phyloP scores from a whole-genome alignment of 1,140 invertebrate species.

The Xylocopa sonorina region DNA sequence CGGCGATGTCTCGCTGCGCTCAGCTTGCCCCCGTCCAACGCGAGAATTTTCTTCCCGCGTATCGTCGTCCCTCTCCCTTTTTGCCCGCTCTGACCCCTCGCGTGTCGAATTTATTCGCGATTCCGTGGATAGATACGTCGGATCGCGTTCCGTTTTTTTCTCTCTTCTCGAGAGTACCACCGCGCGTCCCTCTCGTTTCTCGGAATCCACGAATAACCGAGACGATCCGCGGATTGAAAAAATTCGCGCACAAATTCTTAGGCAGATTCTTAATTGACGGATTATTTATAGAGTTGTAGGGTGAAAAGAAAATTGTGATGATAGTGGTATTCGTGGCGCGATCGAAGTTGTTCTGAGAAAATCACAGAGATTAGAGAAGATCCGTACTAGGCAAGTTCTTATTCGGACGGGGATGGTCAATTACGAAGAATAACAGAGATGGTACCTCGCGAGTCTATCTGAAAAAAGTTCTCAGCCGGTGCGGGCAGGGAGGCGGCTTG shows the following conservation, averaged over 20 bases:
- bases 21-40: slow-evolving; percentile 75
- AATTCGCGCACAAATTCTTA: background rate
- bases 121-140: slow-evolving; percentile 43
- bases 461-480: slow-evolving; percentile 34
- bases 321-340: too few relatives aligned
- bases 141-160: too few relatives aligned
- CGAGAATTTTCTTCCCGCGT: slow-evolving; percentile 52
- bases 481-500: slow-evolving; percentile 47
- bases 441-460: slow-evolving; percentile 12
- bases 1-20: slow-evolving; percentile 74
- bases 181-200: background rate
- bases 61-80: slow-evolving; percentile 18
- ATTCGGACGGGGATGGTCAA: slow-evolving; percentile 6
- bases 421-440: slow-evolving; percentile 13
- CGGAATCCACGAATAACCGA: background rate
- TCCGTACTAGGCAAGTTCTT: too few relatives aligned
- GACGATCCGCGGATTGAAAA: background rate
- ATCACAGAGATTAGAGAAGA: too few relatives aligned
- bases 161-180: background rate
- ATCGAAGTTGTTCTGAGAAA: too few relatives aligned
- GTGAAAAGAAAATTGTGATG: background rate
- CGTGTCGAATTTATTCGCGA: slow-evolving; percentile 58
- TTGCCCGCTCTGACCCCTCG: slow-evolving; percentile 10
- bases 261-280: background rate
- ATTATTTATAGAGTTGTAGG: background rate